These are phyloP conservation scores for Anagrus nilaparvatae DNA, from an alignment of 1,140 invertebrate genomes.

Conservation along the genomic window DNA sequence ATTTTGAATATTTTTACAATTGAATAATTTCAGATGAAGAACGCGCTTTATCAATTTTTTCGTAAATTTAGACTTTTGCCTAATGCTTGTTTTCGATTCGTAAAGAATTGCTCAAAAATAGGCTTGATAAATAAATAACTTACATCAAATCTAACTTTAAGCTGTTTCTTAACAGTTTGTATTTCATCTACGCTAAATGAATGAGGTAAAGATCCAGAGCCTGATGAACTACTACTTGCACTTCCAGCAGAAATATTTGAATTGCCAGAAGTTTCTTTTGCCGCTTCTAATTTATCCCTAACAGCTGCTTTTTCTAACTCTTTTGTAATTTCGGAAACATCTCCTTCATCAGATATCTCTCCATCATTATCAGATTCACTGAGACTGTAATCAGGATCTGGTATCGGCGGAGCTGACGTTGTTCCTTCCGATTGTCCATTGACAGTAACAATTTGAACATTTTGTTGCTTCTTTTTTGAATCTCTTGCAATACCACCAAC, in stretches of 20 bases:
- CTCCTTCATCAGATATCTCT: slow-evolving; percentile 47
- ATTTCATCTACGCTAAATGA: slow-evolving; percentile 81
- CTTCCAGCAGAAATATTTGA: slow-evolving; percentile 40
- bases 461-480: slow-evolving; percentile 36
- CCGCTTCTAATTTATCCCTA: slow-evolving; percentile 36
- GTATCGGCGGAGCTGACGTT: slow-evolving; percentile 59
- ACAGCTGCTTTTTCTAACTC: slow-evolving; percentile 38
- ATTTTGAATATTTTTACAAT: no score
- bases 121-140: no score
- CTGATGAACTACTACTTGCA: slow-evolving; percentile 47
- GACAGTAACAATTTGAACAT: slow-evolving; percentile 23
- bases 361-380: slow-evolving; percentile 56
- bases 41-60: no score
- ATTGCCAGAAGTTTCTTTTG: slow-evolving; percentile 38
- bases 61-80: no score
- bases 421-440: no score
- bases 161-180: slow-evolving; percentile 68
- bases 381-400: slow-evolving; percentile 81
- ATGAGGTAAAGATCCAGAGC: slow-evolving; percentile 66
- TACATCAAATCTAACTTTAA: slow-evolving; percentile 49
- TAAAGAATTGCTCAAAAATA: no score
- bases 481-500: slow-evolving; percentile 39
- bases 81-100: no score
- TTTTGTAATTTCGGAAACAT: slow-evolving; percentile 42
- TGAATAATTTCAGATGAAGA: no score